Evolutionary conservation across 2,888 invertebrate genomes (phyloP), one percentile per base, ranked within the genome.

Genomic region (Lissocephala sabroskyi): DNA sequence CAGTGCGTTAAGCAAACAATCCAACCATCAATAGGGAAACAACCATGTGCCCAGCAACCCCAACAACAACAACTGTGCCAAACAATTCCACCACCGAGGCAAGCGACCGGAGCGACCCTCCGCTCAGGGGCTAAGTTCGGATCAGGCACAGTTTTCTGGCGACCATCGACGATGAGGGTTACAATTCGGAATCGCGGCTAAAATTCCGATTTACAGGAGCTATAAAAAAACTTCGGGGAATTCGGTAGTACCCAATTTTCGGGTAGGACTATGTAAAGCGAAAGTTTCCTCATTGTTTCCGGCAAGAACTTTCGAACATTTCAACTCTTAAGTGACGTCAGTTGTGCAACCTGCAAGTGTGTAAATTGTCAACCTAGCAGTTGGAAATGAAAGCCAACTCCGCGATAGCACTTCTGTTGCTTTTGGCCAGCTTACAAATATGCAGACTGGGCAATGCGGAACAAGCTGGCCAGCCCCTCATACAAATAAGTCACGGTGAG

Each of bases 401-500:
- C 19, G 41, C 46, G 40, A 45, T 65, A 51, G 41, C 60, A 53
- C 36, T 53, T 49, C 59, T 62, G 41, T 46, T 71, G 50, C 54
- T 74, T 47, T 53, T 64, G 58, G 58, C 46, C 36, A 41, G 51
- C 41, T 36, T 64, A 49, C 49, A 54, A 26, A 62, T 48, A 32
- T 56, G 61, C 51, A 53, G 57, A 45, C 11, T 19, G 10, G 16
- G 16, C 16, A 10, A 13, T 10, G 35, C 14, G 17, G 70, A 73
- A 19, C 49, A 45, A 57, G 57, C 64, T 61, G 81, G 77, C 41
- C 63, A 82, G 64, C 79, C 82, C 49, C 64, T 82, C 57, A 81
- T 82, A 67, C 82, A 83, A 75, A 80, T 82, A 59, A 82, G 81
- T 78, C 80, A 81, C 66, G 82, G 82, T 82, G 65, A 75, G 82